Evolutionary conservation across 2,113 vertebrate genomes (phyloP).

Genomic region (Irena cyanogastra): DNA sequence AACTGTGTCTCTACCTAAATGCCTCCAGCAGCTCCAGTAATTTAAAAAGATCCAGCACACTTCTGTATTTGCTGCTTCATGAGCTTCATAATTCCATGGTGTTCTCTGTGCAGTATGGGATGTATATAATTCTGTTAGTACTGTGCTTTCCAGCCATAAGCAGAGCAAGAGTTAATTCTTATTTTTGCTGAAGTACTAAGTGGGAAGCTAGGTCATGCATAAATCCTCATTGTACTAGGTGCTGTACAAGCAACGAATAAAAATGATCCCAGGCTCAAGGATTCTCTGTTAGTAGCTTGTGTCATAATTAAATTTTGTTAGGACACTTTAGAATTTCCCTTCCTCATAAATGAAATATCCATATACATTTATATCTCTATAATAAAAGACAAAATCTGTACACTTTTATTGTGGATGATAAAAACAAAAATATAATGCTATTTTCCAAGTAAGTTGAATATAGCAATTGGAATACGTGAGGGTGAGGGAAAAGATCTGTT

Average conservation of each 20-base stretch:
- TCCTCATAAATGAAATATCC: slow-evolving; percentile 26
- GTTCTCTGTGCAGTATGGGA: background rate
- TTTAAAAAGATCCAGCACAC: background rate
- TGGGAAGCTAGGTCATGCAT: slow-evolving; percentile 42
- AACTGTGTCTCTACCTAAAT: background rate
- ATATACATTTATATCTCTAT: slow-evolving; percentile 30
- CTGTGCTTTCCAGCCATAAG: background rate
- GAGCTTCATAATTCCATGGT: background rate
- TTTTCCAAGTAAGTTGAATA: background rate
- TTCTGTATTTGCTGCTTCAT: background rate
- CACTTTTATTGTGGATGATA: slow-evolving; percentile 42
- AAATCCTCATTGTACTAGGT: slow-evolving; percentile 45
- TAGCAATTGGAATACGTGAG: background rate
- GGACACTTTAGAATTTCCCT: slow-evolving; percentile 42
- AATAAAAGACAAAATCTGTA: slow-evolving; percentile 45
- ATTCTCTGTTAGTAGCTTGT: background rate
- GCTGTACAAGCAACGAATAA: slow-evolving; percentile 50
- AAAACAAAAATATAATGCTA: slow-evolving; percentile 21
- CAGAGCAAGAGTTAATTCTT: slow-evolving; percentile 41
- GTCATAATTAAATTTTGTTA: slow-evolving; percentile 54
- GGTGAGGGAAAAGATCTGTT: background rate
- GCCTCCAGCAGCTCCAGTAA: background rate
- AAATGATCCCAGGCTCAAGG: slow-evolving; percentile 30
- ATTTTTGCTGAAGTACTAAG: slow-evolving; percentile 28
- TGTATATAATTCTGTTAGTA: background rate